Evolutionary conservation across 1,140 invertebrate species (phyloP), one percentile per base, ranked within the genome.

Genomic region (Protaetia brevitarsis): DNA sequence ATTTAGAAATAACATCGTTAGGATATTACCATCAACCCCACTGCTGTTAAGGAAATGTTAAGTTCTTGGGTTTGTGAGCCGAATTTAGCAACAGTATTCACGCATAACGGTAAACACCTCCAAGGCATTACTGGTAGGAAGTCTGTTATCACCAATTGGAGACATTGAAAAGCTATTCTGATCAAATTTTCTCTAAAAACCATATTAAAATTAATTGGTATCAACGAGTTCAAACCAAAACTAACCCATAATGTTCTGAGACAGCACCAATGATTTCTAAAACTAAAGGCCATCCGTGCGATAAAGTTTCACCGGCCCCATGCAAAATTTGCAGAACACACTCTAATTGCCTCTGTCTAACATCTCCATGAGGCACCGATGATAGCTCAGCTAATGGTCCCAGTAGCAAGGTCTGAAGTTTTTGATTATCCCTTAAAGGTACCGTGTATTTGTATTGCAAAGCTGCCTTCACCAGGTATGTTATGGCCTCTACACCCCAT

Each of bases 11-110:
- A 61, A 34, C 19, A 57, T 1, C 26, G 16, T 64, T 2, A 10
- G 3, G 4, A 37, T 45, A 30, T 70, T 79, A 97, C 95, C 91
- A 98, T 92, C 21, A 98, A 82, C 61, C 96, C 96, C 68, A 99
- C 92, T 51, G 97, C 96, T 16, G 96, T 98, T n/a, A 99, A 83
- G 26, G 96, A 97, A 72, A 99, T 97, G 81, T 99, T 99, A 13
- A 99, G 81, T 80, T 99, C 96, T 79, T 96, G 92, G 26, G 92
- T 95, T 81, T 99, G 97, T 7, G 91, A 89, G 0, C 96, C 96
- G 83, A 99, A 99, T 76, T 94, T 95, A 0, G 95, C 93, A 19
- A 95, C 94, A 3, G 96, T 96, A 73, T 96, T 93, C 7, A 99
- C 90, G 75, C 95, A 95, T 2, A 94, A 81, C 31, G 95, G 90